Conservation (phyloP, 2,888 invertebrate genomes). For the Drosophila atroscutellata region DNA sequence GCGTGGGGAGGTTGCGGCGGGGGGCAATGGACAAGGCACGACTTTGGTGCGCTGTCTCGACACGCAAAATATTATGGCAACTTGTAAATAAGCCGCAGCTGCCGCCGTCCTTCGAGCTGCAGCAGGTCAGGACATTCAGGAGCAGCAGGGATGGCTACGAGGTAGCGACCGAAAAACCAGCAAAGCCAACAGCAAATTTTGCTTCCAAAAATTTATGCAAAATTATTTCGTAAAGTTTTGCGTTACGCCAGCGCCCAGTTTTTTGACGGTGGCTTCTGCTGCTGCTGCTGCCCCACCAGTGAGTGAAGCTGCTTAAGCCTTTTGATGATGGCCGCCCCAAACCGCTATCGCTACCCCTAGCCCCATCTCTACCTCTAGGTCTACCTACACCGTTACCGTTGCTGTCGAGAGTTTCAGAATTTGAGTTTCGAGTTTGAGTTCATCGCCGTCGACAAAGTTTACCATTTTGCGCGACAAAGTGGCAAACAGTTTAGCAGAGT, state of each 20-base stretch:
- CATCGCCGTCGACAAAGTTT: slow-evolving; percentile 77
- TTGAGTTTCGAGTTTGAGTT: slow-evolving; percentile 67
- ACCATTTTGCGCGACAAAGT: slow-evolving; percentile 80
- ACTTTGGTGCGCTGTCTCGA: slow-evolving; percentile 49
- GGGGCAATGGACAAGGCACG: slow-evolving; percentile 40
- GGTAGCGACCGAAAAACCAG: slow-evolving; percentile 42
- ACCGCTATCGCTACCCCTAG: background rate
- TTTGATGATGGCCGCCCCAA: slow-evolving; percentile 69
- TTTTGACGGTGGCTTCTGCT: slow-evolving; percentile 41
- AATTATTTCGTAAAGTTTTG: slow-evolving; percentile 81
- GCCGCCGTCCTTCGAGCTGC: slow-evolving; percentile 45
- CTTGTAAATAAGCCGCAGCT: slow-evolving; percentile 81
- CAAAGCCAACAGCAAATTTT: slow-evolving; percentile 77
- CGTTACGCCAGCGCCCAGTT: slow-evolving; percentile 64
- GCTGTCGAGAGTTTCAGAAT: slow-evolving; percentile 43
- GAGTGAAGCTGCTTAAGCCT: slow-evolving; percentile 73
- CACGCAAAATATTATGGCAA: slow-evolving; percentile 80
- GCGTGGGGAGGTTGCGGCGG: too few species aligned
- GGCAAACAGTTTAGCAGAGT: slow-evolving; percentile 81
- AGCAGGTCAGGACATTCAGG: slow-evolving; percentile 43
- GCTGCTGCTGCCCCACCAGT: slow-evolving; percentile 26
- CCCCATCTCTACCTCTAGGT: background rate
- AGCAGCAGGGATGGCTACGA: slow-evolving; percentile 26
- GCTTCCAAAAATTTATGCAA: slow-evolving; percentile 79
- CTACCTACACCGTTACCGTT: background rate